Evolutionary conservation across 2,888 invertebrate species (phyloP).

Genomic region (Drosophila silvestris): DNA sequence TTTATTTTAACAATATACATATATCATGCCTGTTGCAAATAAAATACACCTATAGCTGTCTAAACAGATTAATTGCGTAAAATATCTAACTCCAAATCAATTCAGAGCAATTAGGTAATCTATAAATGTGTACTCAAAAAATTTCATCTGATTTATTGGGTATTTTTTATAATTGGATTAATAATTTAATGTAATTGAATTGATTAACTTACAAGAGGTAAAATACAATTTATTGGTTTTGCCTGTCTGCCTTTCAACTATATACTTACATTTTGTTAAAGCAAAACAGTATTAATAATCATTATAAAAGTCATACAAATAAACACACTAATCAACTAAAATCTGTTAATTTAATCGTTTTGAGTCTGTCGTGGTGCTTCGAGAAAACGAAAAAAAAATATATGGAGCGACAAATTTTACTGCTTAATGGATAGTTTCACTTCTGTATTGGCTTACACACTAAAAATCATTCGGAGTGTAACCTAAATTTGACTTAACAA

Average conservation of each 20-base stretch:
- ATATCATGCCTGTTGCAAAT: constrained; percentile 43
- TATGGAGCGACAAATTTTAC: constrained; percentile 23
- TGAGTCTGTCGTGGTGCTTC: constrained; percentile 24
- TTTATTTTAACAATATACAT: constrained; percentile 55
- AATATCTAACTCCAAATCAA: constrained; percentile 38
- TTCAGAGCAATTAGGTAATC: constrained; percentile 22
- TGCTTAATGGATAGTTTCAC: constrained; percentile 53
- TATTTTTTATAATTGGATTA: constrained; percentile 33
- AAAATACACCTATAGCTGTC: constrained; percentile 54
- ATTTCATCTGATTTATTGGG: constrained; percentile 21
- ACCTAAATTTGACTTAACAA: constrained; percentile 68
- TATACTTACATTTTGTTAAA: constrained; percentile 59
- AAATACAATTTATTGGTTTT: constrained; percentile 51
- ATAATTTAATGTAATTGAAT: constrained; percentile 54
- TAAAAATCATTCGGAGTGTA: constrained; percentile 71
- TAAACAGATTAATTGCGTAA: constrained; percentile 38
- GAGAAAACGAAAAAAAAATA: constrained; percentile 14
- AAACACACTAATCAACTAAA: constrained; percentile 67
- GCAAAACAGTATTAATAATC: constrained; percentile 55
- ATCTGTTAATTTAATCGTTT: constrained; percentile 50
- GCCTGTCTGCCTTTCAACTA: constrained; percentile 37
- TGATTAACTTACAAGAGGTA: constrained; percentile 62
- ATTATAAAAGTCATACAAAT: constrained; percentile 62
- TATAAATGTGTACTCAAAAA: constrained; percentile 26
- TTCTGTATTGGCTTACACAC: constrained; percentile 57